Base-by-base conservation (phyloP, 2,888 invertebrate species). In the Tipula lateralis region DNA sequence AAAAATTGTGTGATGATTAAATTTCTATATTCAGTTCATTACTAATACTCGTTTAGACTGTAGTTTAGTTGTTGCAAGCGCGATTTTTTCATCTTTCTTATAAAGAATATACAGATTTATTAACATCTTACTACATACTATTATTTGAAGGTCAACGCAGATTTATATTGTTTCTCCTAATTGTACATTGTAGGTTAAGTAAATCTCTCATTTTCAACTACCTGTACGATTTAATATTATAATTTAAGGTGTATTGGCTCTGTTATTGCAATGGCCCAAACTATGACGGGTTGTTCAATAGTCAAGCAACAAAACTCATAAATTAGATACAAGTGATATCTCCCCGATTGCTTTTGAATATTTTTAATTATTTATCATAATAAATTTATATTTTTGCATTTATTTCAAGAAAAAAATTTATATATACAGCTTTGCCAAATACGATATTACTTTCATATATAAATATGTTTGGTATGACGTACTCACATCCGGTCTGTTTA, bases 401-500 rank as follows among this genome's bases (percentile, higher is more conserved):
- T 66, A 66, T 66, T 66, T 66, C 24, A 66, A 9, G 9, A 66
- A 66, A 24, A 66, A 66, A 50, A 50, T n/a, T n/a, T n/a, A n/a
- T n/a, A 44, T 50, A 66, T 66, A 24, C 66, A 66, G 66, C 66
- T 66, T 66, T 66, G 66, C 66, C 66, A 66, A 66, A 24, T 9
- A 24, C 24, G 24, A 66, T 66, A 66, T 66, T 24, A 24, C 24
- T 66, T 66, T 24, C 66, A 66, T 66, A 66, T n/a, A n/a, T 24
- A 66, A 66, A 66, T 66, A 66, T 66, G 66, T 66, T 66, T 66
- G 66, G 24, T 66, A 66, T 66, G 66, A 66, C 66, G 66, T 66
- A 66, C 24, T 66, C 66, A 66, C 24, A 66, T 66, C 66, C 66
- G 19, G 24, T 66, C 66, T 66, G 66, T 66, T 50, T 66, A 66